Base-by-base conservation (phyloP, 2,888 invertebrate species). In the Hedychridium roseum region DNA sequence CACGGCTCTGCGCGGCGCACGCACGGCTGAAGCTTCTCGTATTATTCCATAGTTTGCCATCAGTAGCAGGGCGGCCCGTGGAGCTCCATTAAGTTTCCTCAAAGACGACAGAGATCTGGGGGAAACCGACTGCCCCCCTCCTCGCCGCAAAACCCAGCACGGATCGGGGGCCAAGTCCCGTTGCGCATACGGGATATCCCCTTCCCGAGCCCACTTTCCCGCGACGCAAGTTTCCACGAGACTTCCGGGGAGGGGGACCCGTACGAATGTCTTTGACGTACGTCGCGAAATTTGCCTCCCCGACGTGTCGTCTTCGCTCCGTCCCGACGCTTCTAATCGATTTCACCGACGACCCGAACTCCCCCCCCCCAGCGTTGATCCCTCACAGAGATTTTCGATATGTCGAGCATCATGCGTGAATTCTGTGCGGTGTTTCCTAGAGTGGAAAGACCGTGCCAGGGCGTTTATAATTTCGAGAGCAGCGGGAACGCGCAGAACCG, bases 21-120 rank as follows among this genome's bases (percentile, higher is more conserved):
- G 27, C 30, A 23, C 18, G 16, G 17, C 23, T 28, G 20, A 27
- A 42, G 50, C 31, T 31, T 36, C 30, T 31, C 27, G 44, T 52
- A 51, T 54, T 54, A 52, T 48, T 46, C 43, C 36, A 35, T 41
- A 53, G 55, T 55, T 54, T 50, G 51, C 40, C 56, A 45, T 43
- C 43, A 26, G 9, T 40, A 42, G 36, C 44, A 45, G 41, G 49
- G 50, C 35, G 38, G 39, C 43, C 38, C 21, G 27, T 12, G 36
- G 27, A 23, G 47, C 40, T 53, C 49, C 45, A 54, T 56, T 56
- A 52, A 57, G 43, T 57, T 41, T 21, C 9, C 18, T 38, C 20
- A 4, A 58, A 57, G 39, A 38, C 38, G 36, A n/a, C n/a, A n/a
- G n/a, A n/a, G n/a, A n/a, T n/a, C n/a, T n/a, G n/a, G n/a, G n/a